These are phyloP conservation scores for Lepetodrilus schrolli DNA, from an alignment of 2,888 invertebrate genomes.

Conservation along the genomic window DNA sequence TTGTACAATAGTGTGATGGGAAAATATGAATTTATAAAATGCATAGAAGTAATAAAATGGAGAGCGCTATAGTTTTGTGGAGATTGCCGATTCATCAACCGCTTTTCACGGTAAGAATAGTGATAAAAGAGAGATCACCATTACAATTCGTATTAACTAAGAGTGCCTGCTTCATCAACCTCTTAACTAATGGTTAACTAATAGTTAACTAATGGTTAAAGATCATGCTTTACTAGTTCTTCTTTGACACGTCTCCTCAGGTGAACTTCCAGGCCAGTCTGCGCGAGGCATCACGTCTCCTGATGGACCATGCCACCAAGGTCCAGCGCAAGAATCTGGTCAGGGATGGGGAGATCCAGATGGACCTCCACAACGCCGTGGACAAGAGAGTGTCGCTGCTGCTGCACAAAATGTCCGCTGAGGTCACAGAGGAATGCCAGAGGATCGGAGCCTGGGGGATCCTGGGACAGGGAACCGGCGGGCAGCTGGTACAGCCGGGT, in stretches of 20 bases:
- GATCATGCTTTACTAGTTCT: not conserved
- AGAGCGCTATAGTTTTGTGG: too few species aligned
- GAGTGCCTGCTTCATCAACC: too few species aligned
- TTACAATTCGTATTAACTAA: too few species aligned
- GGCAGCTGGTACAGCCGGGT: constrained; percentile 54
- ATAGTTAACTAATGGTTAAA: too few species aligned
- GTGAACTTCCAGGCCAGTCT: constrained; percentile 65
- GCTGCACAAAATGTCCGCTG: constrained; percentile 63
- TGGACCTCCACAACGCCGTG: constrained; percentile 53
- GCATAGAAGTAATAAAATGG: too few species aligned
- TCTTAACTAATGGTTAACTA: too few species aligned
- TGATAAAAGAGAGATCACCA: too few species aligned
- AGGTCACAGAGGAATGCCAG: constrained; percentile 61
- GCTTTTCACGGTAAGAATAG: too few species aligned
- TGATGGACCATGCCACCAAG: constrained; percentile 64
- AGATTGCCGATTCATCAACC: too few species aligned
- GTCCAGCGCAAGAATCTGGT: constrained; percentile 60
- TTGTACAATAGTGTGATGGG: too few species aligned
- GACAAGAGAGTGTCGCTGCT: constrained; percentile 58
- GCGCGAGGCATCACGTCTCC: constrained; percentile 60
- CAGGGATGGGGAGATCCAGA: constrained; percentile 59
- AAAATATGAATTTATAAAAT: too few species aligned
- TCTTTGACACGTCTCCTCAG: constrained; percentile 42
- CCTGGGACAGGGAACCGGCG: constrained; percentile 67
- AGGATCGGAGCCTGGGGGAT: constrained; percentile 71